These are phyloP conservation scores for Panonychus citri DNA, from an alignment of 1,140 invertebrate genomes.

Conservation along the genomic window DNA sequence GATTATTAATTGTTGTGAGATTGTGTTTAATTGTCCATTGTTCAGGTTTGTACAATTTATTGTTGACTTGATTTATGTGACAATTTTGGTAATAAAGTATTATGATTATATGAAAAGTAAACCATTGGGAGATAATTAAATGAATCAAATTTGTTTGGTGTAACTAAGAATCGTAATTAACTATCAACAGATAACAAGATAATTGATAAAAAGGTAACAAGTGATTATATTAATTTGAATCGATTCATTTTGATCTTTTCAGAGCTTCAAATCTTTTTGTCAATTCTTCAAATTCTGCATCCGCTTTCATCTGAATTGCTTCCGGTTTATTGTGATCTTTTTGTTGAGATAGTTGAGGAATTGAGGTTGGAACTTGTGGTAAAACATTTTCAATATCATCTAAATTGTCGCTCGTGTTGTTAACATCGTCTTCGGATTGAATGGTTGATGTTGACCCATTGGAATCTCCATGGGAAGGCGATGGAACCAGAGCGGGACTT, in stretches of 20 bases:
- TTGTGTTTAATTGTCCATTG: no score
- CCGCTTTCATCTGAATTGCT: not conserved
- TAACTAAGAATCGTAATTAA: no score
- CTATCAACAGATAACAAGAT: no score
- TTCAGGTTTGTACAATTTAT: no score
- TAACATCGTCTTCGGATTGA: not conserved
- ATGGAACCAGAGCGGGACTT: not conserved
- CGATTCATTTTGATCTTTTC: constrained; percentile 1
- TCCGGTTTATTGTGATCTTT: not conserved
- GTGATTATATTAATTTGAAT: no score
- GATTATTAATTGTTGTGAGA: no score
- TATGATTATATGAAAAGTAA: no score
- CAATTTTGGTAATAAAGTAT: no score
- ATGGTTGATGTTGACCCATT: not conserved
- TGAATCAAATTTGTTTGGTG: no score
- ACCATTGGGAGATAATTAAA: no score
- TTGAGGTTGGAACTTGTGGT: not conserved
- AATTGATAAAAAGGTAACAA: no score
- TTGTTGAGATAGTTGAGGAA: not conserved
- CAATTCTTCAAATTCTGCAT: constrained; percentile 1
- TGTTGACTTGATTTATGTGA: no score
- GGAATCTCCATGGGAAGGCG: not conserved
- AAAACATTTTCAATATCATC: not conserved
- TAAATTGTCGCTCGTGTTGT: not conserved
- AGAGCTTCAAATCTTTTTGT: constrained; percentile 2